Conservation (phyloP, 2,113 vertebrate genomes). For the Larimichthys crocea region DNA sequence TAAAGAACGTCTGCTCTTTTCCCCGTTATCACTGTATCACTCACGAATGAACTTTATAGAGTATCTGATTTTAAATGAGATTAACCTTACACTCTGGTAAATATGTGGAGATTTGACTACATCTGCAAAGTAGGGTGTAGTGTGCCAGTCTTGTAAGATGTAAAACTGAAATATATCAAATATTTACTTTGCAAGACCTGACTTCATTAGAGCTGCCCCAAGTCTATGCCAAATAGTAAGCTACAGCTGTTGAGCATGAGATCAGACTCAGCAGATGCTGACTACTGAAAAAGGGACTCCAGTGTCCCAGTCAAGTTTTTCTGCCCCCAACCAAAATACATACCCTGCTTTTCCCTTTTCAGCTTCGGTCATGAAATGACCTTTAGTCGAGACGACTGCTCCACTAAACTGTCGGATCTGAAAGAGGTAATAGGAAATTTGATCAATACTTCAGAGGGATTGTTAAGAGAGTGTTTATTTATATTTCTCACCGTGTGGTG, state of each 20-base stretch:
- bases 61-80: neutral
- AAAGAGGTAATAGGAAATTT: slow-evolving; percentile 3
- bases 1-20: neutral
- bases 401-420: slow-evolving; percentile 85
- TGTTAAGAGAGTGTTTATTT: neutral
- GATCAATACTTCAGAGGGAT: neutral
- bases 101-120: neutral
- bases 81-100: neutral
- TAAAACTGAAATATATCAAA: neutral
- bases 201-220: neutral
- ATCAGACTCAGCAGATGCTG: neutral
- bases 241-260: neutral
- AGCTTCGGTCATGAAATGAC: slow-evolving; percentile 75
- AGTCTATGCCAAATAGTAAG: neutral
- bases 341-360: slow-evolving; percentile 78
- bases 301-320: no score
- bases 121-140: neutral
- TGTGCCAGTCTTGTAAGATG: neutral
- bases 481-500: neutral
- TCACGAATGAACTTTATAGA: neutral
- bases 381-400: slow-evolving; percentile 84
- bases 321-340: slow-evolving; percentile 32
- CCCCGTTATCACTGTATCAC: neutral
- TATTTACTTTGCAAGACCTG: neutral
- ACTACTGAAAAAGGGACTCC: neutral